A percentile compares a stretch with the other conserved stretches of the same genome.
phyloP scores from a whole-genome alignment of 2,888 invertebrate species.

The Ophonus ardosiacus region DNA sequence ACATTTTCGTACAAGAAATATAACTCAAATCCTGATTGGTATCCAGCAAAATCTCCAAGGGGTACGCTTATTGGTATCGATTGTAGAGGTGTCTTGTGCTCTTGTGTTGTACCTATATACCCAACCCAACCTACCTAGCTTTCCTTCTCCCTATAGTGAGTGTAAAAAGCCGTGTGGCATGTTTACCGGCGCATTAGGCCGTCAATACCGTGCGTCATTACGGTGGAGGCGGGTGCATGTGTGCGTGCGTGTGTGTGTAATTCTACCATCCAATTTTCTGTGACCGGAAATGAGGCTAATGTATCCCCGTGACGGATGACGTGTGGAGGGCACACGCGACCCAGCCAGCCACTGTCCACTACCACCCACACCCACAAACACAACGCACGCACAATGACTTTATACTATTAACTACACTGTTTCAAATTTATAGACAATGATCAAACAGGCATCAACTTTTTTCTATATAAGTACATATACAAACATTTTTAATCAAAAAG shows the following conservation, averaged over 20 bases:
- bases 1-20: too few species aligned
- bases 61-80: too few species aligned
- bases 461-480: too few species aligned
- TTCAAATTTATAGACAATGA: too few species aligned
- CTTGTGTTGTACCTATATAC: too few species aligned
- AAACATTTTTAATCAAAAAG: too few species aligned
- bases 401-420: too few species aligned
- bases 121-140: too few species aligned
- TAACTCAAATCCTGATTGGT: too few species aligned
- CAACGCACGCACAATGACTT: not conserved
- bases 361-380: conserved; percentile 9
- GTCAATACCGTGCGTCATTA: conserved; percentile 47
- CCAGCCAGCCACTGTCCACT: conserved; percentile 46
- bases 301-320: conserved; percentile 70
- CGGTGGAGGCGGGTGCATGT: not conserved
- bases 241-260: conserved; percentile 56
- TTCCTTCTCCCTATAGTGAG: not conserved
- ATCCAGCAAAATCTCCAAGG: too few species aligned
- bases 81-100: too few species aligned
- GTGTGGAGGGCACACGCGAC: conserved; percentile 65
- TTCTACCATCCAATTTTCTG: conserved; percentile 69
- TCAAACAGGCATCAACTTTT: too few species aligned
- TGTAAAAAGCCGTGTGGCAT: conserved; percentile 4
- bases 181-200: conserved; percentile 43
- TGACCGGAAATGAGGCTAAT: conserved; percentile 72